Evolutionary conservation across 2,888 invertebrate species (phyloP), one percentile per base, ranked within the genome.

Genomic region (Yponomeuta sedellus): DNA sequence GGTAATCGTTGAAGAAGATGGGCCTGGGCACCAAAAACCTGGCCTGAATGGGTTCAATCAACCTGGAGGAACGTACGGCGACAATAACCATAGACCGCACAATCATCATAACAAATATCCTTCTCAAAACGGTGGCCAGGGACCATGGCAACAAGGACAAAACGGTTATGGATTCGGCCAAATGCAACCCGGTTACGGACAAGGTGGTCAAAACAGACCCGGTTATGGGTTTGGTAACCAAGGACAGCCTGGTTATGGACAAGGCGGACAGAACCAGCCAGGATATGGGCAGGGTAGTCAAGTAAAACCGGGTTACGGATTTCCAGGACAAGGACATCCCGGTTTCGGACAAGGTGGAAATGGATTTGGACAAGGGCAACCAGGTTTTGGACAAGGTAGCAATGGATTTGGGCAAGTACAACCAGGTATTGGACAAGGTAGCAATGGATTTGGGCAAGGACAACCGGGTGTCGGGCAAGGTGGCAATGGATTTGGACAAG

Each of bases 401-500:
- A 20, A 44, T 12, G 63, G 61, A n/a, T 61, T 25, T n/a, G 61
- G 44, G 11, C 44, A 44, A 12, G 44, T 28, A 25, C 22, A 52
- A 25, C n/a, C 10, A 4, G 22, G 20, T 63, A 20, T 8, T 40
- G 40, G 44, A 63, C 63, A 63, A 63, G 61, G 61, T 22, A 2
- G 22, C 40, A 39, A 65, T 20, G 44, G 66, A 44, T 44, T 44
- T 16, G 16, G 64, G 34, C 44, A 52, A 16, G 61, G 25, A 11
- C 56, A 52, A 65, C 66, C n/a, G 57, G 57, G 19, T n/a, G 3
- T 16, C 10, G 64, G 65, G 40, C 69, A 67, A 25, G 52, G 66
- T 34, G 68, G 70, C 63, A 62, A 65, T 25, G 67, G 56, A 11
- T 64, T 61, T 61, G 66, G 64, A 62, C 64, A 69, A 57, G 34